phyloP scores from a whole-genome alignment of 2,797 vertebrate genomes.

The Sebastes baramenuke region DNA sequence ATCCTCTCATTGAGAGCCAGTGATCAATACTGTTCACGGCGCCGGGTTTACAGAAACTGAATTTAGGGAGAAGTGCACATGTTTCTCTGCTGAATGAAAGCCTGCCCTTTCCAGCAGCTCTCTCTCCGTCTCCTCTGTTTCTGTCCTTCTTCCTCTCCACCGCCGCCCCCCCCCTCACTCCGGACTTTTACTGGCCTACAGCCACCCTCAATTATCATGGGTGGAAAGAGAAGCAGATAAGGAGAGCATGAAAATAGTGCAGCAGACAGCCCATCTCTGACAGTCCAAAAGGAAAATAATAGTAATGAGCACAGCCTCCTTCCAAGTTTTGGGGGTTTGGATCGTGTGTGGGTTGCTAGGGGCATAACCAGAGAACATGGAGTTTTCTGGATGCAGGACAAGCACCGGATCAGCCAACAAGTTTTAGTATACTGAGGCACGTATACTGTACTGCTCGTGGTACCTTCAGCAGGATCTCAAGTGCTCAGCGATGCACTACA shows the following conservation, averaged over 20 bases:
- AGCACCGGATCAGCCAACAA: constrained; percentile 38
- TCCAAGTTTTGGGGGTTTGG: constrained; percentile 71
- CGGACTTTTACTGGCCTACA: constrained; percentile 73
- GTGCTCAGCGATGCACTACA: background rate
- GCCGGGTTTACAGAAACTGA: constrained; percentile 65
- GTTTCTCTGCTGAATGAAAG: constrained; percentile 81
- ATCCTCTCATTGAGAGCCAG: constrained; percentile 77
- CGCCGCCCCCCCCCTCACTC: constrained; percentile 39
- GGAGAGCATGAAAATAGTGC: constrained; percentile 72
- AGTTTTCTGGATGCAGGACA: constrained; percentile 64
- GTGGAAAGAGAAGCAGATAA: constrained; percentile 85
- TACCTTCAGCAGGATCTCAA: background rate
- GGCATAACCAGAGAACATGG: constrained; percentile 66
- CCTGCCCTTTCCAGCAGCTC: constrained; percentile 80
- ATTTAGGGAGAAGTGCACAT: constrained; percentile 76
- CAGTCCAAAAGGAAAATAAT: constrained; percentile 76
- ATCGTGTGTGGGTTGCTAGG: constrained; percentile 52
- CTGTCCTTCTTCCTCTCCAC: constrained; percentile 65
- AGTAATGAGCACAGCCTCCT: constrained; percentile 67
- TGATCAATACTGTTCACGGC: constrained; percentile 70
- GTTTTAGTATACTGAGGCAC: constrained; percentile 23
- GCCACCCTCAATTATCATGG: constrained; percentile 81
- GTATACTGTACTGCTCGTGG: background rate
- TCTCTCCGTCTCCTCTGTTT: constrained; percentile 63
- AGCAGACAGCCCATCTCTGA: constrained; percentile 74